Conservation (phyloP, 2,888 invertebrate genomes). For the Hydrotaea cyrtoneurina region DNA sequence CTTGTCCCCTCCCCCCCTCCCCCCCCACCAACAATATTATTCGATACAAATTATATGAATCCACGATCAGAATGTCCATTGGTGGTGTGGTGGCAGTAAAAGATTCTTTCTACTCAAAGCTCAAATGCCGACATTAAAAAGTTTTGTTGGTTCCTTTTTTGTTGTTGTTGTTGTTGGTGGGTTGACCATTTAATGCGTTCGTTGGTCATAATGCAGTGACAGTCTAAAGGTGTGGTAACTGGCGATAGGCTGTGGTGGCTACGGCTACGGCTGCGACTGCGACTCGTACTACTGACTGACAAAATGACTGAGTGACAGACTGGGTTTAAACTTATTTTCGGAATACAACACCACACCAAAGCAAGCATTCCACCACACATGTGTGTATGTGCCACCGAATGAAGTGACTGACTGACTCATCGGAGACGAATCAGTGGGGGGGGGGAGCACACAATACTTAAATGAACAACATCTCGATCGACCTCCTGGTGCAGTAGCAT, state of each 20-base stretch:
- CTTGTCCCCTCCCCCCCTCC: slow-evolving; percentile 39
- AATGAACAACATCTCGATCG: slow-evolving; percentile 59
- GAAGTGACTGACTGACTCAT: slow-evolving; percentile 55
- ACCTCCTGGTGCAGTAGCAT: slow-evolving; percentile 71
- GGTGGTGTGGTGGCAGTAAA: slow-evolving; percentile 39
- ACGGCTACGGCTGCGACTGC: slow-evolving; percentile 15
- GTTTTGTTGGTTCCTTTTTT: slow-evolving; percentile 38
- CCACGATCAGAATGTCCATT: slow-evolving; percentile 62
- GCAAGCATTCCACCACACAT: slow-evolving; percentile 18
- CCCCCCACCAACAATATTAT: slow-evolving; percentile 66
- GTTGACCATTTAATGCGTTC: slow-evolving; percentile 63
- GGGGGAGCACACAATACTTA: slow-evolving; percentile 46
- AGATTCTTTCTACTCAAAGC: slow-evolving; percentile 56
- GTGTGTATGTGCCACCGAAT: slow-evolving; percentile 22
- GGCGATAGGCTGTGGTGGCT: slow-evolving; percentile 63
- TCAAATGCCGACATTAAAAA: slow-evolving; percentile 61
- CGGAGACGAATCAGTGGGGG: slow-evolving; percentile 51
- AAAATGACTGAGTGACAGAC: slow-evolving; percentile 23
- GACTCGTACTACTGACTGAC: slow-evolving; percentile 53
- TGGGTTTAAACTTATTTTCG: slow-evolving; percentile 57
- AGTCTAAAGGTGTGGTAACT: slow-evolving; percentile 67
- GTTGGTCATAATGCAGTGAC: slow-evolving; percentile 66
- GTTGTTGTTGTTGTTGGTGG: slow-evolving; percentile 14
- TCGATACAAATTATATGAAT: slow-evolving; percentile 77
- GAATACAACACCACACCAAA: slow-evolving; percentile 11